Percentiles rank a stretch among this genome's conserved stretches.
phyloP scores from a whole-genome alignment of 2,888 invertebrate species.

The Rhodophaea formosa region DNA sequence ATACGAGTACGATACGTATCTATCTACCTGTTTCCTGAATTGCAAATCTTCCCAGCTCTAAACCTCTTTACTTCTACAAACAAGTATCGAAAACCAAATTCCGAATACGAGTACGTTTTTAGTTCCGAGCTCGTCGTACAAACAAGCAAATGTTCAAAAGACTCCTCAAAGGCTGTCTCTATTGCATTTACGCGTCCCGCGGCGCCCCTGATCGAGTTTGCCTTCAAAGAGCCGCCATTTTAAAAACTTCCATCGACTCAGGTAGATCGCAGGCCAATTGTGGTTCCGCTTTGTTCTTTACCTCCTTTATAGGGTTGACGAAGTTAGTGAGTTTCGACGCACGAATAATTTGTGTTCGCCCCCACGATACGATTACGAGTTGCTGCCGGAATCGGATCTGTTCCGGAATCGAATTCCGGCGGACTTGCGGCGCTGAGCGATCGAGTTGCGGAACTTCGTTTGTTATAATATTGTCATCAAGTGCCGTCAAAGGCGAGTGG shows the following conservation, averaged over 20 bases:
- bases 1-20: no score
- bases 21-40: neutral
- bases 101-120: slow-evolving; percentile 7
- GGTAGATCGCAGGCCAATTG: slow-evolving; percentile 72
- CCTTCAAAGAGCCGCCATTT: slow-evolving; percentile 78
- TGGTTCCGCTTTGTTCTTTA: slow-evolving; percentile 77
- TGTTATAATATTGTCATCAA: slow-evolving; percentile 47
- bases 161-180: slow-evolving; percentile 73
- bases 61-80: neutral
- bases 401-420: slow-evolving; percentile 61
- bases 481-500: neutral
- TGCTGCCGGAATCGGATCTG: slow-evolving; percentile 66
- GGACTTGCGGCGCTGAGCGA: slow-evolving; percentile 48
- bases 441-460: slow-evolving; percentile 56
- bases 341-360: slow-evolving; percentile 77
- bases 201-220: slow-evolving; percentile 75
- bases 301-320: slow-evolving; percentile 74
- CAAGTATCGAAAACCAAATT: slow-evolving; percentile 8
- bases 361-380: slow-evolving; percentile 73
- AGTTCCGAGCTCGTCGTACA: slow-evolving; percentile 25
- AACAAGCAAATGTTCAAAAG: slow-evolving; percentile 62
- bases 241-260: slow-evolving; percentile 74
- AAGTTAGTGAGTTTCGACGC: slow-evolving; percentile 76
- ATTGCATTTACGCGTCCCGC: slow-evolving; percentile 79
- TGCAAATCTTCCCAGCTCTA: neutral